These are phyloP conservation scores for Zophobas atratus DNA, from an alignment of 1,140 invertebrate species.

Conservation along the genomic window DNA sequence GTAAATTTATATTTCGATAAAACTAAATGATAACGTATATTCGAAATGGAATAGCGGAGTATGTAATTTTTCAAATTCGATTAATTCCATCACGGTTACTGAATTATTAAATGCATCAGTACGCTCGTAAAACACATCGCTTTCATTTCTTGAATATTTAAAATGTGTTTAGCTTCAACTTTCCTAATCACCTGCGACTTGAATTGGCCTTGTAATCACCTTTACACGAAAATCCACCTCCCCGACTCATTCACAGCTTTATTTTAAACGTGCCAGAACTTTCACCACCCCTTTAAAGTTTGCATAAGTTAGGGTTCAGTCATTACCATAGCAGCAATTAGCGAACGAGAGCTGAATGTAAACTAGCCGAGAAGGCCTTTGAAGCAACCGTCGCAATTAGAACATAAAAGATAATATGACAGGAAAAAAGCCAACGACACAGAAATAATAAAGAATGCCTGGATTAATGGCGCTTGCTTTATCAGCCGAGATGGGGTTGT, in stretches of 20 bases:
- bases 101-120: conserved; percentile 32
- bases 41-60: too few species aligned
- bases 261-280: conserved; percentile 55
- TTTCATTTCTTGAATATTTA: conserved; percentile 15
- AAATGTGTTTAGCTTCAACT: conserved; percentile 27
- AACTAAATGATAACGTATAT: too few species aligned
- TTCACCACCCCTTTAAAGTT: conserved; percentile 58
- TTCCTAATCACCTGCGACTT: conserved; percentile 35
- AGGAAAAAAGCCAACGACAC: conserved; percentile 60
- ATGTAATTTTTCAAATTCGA: neutral
- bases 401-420: conserved; percentile 58
- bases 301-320: conserved; percentile 57
- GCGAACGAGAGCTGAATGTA: conserved; percentile 55
- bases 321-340: conserved; percentile 60
- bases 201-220: conserved; percentile 32
- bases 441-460: conserved; percentile 59
- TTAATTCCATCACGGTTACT: neutral
- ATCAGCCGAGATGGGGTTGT: conserved; percentile 41
- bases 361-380: conserved; percentile 54
- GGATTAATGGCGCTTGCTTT: conserved; percentile 58
- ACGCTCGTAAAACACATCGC: conserved; percentile 23
- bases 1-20: too few species aligned
- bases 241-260: conserved; percentile 51
- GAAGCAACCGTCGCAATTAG: conserved; percentile 55
- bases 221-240: conserved; percentile 37